phyloP scores from a whole-genome alignment of 2,888 invertebrate genomes.

The Fragum whitleyi region DNA sequence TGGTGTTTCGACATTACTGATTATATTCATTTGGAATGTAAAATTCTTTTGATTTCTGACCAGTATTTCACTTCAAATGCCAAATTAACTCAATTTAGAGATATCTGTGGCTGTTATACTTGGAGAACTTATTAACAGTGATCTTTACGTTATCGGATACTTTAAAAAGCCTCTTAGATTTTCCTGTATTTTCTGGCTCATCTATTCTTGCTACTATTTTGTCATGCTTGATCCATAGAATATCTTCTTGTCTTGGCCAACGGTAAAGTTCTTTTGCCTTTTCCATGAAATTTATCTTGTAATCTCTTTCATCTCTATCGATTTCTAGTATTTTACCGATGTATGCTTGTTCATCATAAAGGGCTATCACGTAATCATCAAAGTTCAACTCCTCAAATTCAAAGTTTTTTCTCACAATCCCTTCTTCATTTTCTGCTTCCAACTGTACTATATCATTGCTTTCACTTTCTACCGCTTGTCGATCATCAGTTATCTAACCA shows the following conservation, averaged over 20 bases:
- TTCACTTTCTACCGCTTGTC: background rate
- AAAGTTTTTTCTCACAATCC: background rate
- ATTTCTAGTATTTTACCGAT: slow-evolving; percentile 15
- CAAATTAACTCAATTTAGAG: background rate
- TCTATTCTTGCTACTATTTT: background rate
- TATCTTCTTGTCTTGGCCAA: slow-evolving; percentile 28
- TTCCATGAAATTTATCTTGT: slow-evolving; percentile 21
- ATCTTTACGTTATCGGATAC: background rate
- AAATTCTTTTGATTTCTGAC: background rate
- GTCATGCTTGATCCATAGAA: slow-evolving; percentile 10
- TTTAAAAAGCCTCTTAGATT: slow-evolving; percentile 13
- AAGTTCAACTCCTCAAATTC: background rate
- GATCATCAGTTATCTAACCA: background rate
- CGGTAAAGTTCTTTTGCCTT: slow-evolving; percentile 16
- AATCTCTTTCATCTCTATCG: background rate
- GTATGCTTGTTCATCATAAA: background rate
- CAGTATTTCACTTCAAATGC: background rate
- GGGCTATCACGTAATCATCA: background rate
- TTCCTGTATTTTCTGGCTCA: slow-evolving; percentile 10
- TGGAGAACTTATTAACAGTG: background rate
- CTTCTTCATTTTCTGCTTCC: background rate
- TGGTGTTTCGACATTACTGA: background rate
- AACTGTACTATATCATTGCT: background rate
- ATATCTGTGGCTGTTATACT: background rate
- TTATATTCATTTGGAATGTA: background rate